Evolutionary conservation across 2,797 vertebrate genomes (phyloP).

Genomic region (Notolepis coatsorum): DNA sequence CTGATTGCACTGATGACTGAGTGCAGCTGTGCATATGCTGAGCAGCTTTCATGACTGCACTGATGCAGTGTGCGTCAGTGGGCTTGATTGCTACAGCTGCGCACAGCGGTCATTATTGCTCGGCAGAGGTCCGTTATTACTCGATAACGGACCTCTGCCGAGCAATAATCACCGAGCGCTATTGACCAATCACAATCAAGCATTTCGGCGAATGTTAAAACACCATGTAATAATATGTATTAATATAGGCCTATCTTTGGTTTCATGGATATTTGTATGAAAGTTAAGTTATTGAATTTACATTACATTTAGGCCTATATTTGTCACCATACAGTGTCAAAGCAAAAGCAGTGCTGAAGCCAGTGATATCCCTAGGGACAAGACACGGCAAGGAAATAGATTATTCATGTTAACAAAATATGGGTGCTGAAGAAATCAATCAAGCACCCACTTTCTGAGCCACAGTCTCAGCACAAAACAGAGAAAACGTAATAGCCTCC

Average conservation of each 20-base stretch:
- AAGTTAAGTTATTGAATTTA: background rate
- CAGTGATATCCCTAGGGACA: background rate
- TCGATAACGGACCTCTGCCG: no score
- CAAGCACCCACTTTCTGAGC: conserved; percentile 19
- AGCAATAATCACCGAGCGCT: no score
- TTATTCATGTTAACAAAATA: conserved; percentile 11
- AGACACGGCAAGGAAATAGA: background rate
- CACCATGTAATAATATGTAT: background rate
- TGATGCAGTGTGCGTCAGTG: no score
- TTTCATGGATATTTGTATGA: background rate
- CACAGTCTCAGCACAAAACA: no score
- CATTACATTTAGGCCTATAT: background rate
- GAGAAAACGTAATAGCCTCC: conserved; percentile 48
- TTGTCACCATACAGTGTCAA: background rate
- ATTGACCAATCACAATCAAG: no score
- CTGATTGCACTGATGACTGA: no score
- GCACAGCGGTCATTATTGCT: no score
- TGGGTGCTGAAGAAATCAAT: conserved; percentile 32
- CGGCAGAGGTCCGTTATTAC: no score
- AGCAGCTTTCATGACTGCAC: no score
- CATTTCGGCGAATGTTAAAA: conserved; percentile 39
- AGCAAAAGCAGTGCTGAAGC: background rate
- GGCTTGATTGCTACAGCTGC: no score
- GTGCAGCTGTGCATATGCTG: no score
- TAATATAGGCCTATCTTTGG: background rate